Evolutionary conservation across 2,888 invertebrate species (phyloP), one percentile per base, ranked within the genome.

Genomic region (Busseola fusca): DNA sequence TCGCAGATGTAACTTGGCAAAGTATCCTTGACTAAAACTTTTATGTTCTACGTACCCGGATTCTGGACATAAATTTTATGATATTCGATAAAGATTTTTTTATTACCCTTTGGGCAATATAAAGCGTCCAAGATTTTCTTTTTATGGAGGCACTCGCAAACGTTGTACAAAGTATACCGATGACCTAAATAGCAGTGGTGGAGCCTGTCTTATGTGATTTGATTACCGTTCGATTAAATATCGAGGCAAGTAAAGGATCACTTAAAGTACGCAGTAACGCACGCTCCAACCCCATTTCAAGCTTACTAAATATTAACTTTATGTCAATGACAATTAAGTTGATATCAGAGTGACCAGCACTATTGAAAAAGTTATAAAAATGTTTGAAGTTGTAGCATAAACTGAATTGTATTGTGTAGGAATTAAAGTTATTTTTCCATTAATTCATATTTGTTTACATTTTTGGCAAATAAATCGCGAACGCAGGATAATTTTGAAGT

Each of bases 41-140:
- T 74, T 56, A 65, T 72, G 45, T 50, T 50, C 27, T 34, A n/a
- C 3, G 48, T n/a, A 59, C 27, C 59, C 54, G 58, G 30, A 12
- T 59, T 65, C 54, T 34, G 63, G 25, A 30, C 50, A 79, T 63
- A 78, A 63, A 68, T 59, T 72, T 78, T 73, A 78, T 62, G 60
- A 40, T 52, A 63, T 65, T 63, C 58, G 74, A 79, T 79, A 72
- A 64, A 62, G 71, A 65, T 3, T 79, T 65, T 69, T 78, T 83
- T 74, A 74, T 65, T 65, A 52, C 40, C 40, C 48, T n/a, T 34
- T 27, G 25, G 64, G 63, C 50, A 67, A 40, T 67, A 71, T 72
- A 64, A 78, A 67, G 48, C 48, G 63, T 60, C 65, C 42, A 52
- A 64, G 45, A 67, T 64, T 57, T 52, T 60, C 4, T 59, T 72